Evolutionary conservation across 1,140 invertebrate species (phyloP), one percentile per base, ranked within the genome.

Genomic region (Ganaspis sp.): DNA sequence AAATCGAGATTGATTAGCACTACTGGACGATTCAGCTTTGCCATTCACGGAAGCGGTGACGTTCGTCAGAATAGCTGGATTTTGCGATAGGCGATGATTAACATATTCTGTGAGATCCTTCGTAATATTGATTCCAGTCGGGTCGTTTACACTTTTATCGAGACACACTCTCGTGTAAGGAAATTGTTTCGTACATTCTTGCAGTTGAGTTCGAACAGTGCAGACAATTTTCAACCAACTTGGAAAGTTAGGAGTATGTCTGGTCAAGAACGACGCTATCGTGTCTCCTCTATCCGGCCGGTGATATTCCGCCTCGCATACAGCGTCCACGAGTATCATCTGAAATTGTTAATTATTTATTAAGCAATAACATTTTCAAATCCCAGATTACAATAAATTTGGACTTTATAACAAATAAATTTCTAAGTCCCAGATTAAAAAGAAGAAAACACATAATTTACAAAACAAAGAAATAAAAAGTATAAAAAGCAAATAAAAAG

Each of bases 221-320:
- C 96, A 95, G 0, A 99, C 92, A 21, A 99, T 92, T 92, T 98
- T 98, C 29, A 99, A 90, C 97, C 97, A 99, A 19, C 93, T 90
- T 0, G 98, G 98, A 88, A 98, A 96, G 86, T 95, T 94, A 3
- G 95, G 92, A 9, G 96, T 94, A 83, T 98, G 96, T 80, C 95
- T 94, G 0, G 94, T 93, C 15, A 99, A 89, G 87, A 99, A 99
- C 0, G 96, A 96, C 1, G 96, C 96, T 64, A 99, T 95, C 0
- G 97, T 98, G 85, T 98, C 95, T 0, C 97, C 97, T 85, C 97
- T 94, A 88, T 98, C 97, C 0, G 97, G 97, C 83, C 97, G 92
- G 89, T 98, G 97, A 87, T 98, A 98, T 86, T 99, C 98, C 0
- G 98, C 97, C 89, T 99, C 97, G 87, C 98, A 98, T n/a, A 99